Evolutionary conservation across 2,888 invertebrate genomes (phyloP).

Genomic region (Lampropteryx suffumata): DNA sequence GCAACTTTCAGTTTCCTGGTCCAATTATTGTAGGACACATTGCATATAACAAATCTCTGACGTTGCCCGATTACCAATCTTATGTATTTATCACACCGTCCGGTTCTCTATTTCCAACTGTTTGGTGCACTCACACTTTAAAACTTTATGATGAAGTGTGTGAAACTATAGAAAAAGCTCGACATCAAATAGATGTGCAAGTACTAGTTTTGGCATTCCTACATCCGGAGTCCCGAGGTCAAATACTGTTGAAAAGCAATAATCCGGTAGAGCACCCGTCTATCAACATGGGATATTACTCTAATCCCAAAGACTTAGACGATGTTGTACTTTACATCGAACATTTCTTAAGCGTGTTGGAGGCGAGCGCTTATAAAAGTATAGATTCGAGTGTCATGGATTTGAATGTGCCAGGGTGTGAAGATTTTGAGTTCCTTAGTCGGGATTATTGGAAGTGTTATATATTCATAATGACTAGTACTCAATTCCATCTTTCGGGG

Average conservation of each 20-base stretch:
- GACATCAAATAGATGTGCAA: too few relatives aligned
- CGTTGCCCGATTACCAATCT: too few relatives aligned
- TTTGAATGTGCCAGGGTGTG: too few relatives aligned
- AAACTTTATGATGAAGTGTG: slow-evolving; percentile 21
- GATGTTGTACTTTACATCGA: too few relatives aligned
- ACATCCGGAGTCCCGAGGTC: slow-evolving; percentile 30
- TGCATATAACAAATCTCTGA: too few relatives aligned
- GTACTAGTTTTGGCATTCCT: slow-evolving; percentile 11
- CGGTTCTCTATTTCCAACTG: slow-evolving; percentile 9
- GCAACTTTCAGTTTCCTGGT: slow-evolving; percentile 11
- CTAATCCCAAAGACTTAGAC: too few relatives aligned
- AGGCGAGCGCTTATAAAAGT: too few relatives aligned
- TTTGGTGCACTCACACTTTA: slow-evolving; percentile 22
- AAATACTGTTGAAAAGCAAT: slow-evolving; percentile 66
- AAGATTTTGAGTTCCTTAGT: too few relatives aligned
- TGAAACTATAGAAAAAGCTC: slow-evolving; percentile 7
- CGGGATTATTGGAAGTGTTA: slow-evolving; percentile 57
- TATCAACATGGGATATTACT: too few relatives aligned
- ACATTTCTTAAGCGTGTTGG: too few relatives aligned
- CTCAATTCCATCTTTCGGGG: slow-evolving; percentile 79
- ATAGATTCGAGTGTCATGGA: too few relatives aligned
- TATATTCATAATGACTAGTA: slow-evolving; percentile 68
- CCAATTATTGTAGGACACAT: too few relatives aligned
- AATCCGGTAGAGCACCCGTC: slow-evolving; percentile 81
- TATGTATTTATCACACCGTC: slow-evolving; percentile 5